Percentiles rank a stretch among this genome's conserved stretches.
These are phyloP conservation scores for Alsophila aescularia DNA, from an alignment of 2,888 invertebrate genomes.

Conservation along the genomic window DNA sequence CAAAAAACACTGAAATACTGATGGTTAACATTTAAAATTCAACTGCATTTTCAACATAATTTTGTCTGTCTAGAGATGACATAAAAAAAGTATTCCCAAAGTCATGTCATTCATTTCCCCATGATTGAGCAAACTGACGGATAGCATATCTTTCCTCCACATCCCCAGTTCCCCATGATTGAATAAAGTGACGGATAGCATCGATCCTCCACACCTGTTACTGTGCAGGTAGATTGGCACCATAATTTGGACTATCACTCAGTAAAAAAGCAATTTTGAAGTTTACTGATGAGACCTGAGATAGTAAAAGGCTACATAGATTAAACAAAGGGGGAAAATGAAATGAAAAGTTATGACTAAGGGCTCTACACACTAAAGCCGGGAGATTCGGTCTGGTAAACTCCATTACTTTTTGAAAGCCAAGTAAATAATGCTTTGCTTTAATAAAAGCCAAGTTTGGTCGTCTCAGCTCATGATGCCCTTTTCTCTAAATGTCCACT, in stretches of 20 bases:
- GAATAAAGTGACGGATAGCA: conserved; percentile 7
- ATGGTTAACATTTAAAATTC: no score
- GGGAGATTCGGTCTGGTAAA: no score
- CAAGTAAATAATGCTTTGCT: no score
- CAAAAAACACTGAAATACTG: no score
- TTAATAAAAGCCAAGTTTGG: no score
- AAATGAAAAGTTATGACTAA: neutral
- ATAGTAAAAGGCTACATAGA: neutral
- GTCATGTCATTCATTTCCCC: neutral
- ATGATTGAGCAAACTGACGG: neutral
- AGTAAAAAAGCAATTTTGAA: conserved; percentile 38
- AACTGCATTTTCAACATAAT: no score
- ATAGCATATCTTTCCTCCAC: neutral
- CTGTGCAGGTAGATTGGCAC: neutral
- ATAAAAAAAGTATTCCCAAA: neutral
- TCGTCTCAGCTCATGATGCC: no score
- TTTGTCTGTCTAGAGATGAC: no score
- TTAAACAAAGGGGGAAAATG: neutral
- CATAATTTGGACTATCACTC: conserved; percentile 32
- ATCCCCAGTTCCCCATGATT: no score
- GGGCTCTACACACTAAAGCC: no score
- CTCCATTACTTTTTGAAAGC: no score
- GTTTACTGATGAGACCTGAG: conserved; percentile 19
- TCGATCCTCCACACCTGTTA: conserved; percentile 13
- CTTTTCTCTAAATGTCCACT: no score